Evolutionary conservation across 2,113 vertebrate genomes (phyloP), one percentile per base, ranked within the genome.

Genomic region (Pelecanoides urinatrix): DNA sequence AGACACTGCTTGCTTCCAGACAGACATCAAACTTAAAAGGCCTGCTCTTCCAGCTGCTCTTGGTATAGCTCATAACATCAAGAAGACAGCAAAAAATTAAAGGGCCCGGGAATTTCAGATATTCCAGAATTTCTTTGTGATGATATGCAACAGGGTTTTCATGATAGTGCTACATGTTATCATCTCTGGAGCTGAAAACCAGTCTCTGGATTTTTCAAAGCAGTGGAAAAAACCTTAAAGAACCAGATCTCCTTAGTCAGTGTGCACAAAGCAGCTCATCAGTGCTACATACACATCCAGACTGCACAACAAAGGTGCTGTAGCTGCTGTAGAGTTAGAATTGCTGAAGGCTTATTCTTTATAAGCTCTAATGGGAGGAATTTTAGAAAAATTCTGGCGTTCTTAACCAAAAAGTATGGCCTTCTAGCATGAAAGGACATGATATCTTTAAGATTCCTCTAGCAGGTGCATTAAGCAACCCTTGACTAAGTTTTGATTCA

Each of bases 1-100:
- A 94, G 76, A 77, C 59, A 63, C 50, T 81, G 76, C 79, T 67
- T 91, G 86, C 59, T 96, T 94, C 83, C 91, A 94, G 85, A 87
- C 73, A 92, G 78, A 79, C 75, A 52, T 88, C 62, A 83, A 26
- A 86, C 62, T 90, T 71, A 56, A 50, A 83, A 79, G 36, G 58
- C 49, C 44, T 86, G 40, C 45, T 86, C 71, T 75, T 86, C 88
- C 66, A 81, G 66, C 92, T 97, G 88, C 44, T 86, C 71, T 90
- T 92, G 82, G 53, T 93, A 65, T 52, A 72, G 74, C 58, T 84
- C 26, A 18, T 23, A 61, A 65, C 18, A 34, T 88, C 62, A 86
- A 52, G 77, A 74, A 20, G 53, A 56, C n/a, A 88, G 78, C 38
- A 90, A 84, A 74, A 91, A 68, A 45, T 26, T 6, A 26, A 90